Conservation (phyloP, 2,888 invertebrate genomes). For the Hymenopus coronatus region DNA sequence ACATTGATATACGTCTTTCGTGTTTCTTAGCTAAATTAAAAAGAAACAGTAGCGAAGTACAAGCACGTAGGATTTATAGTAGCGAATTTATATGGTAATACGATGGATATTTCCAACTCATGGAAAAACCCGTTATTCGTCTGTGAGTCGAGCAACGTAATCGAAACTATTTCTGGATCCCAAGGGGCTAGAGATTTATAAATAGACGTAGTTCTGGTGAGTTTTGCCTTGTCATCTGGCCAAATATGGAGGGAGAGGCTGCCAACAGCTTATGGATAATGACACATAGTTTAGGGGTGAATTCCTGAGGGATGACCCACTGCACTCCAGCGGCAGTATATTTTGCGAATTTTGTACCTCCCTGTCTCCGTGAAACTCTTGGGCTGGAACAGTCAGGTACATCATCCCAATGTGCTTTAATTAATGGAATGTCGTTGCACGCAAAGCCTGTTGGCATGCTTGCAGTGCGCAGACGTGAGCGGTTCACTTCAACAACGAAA, state of each 20-base stretch:
- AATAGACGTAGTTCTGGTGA: neutral
- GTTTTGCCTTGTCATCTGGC: slow-evolving; percentile 32
- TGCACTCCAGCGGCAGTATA: neutral
- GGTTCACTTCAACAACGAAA: neutral
- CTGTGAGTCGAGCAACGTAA: neutral
- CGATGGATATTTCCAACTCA: neutral
- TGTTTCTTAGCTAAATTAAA: neutral
- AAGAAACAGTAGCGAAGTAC: neutral
- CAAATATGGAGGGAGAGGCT: slow-evolving; percentile 39
- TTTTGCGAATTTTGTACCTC: neutral
- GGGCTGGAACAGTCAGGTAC: neutral
- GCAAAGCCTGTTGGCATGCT: neutral
- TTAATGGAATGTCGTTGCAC: neutral
- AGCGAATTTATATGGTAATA: neutral
- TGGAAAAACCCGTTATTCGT: neutral
- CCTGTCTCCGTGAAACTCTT: neutral
- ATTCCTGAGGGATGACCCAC: neutral
- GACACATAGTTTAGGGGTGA: neutral
- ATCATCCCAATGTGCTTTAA: neutral
- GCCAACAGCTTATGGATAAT: neutral
- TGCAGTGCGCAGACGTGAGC: slow-evolving; percentile 14
- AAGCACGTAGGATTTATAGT: neutral
- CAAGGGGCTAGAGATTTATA: slow-evolving; percentile 4
- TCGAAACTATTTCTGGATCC: slow-evolving; percentile 4
- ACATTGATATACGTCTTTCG: no score